A percentile compares a stretch with the other conserved stretches of the same genome.
phyloP scores from a whole-genome alignment of 2,888 invertebrate species.

The Molorchus minor region DNA sequence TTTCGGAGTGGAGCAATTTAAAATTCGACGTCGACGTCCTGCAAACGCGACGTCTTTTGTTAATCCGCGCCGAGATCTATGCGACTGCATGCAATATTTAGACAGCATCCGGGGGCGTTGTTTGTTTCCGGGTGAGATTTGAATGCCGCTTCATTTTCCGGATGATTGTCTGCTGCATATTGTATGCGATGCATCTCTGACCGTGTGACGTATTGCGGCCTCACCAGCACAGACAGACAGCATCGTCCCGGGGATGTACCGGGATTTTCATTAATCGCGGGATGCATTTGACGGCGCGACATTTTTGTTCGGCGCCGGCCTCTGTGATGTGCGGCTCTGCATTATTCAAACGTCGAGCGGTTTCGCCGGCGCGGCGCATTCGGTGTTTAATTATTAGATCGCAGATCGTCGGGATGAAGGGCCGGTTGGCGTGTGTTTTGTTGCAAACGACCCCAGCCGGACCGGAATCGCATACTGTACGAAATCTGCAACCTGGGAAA shows the following conservation, averaged over 20 bases:
- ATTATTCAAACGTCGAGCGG: constrained; percentile 22
- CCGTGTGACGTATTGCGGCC: constrained; percentile 25
- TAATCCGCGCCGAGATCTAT: constrained; percentile 27
- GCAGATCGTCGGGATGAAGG: neutral
- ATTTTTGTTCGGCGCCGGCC: constrained; percentile 2
- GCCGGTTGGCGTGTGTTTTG: neutral
- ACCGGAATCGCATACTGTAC: too few relatives aligned
- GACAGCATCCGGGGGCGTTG: constrained; percentile 29
- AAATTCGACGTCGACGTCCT: too few relatives aligned
- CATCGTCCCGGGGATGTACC: neutral
- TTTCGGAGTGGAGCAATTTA: too few relatives aligned
- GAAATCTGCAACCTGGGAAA: too few relatives aligned
- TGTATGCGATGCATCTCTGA: constrained; percentile 38
- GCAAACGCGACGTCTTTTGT: constrained; percentile 23
- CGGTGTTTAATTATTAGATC: constrained; percentile 2
- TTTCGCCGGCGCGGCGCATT: neutral
- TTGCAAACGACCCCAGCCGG: too few relatives aligned
- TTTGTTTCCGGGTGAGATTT: constrained; percentile 55
- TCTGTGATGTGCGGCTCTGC: too few relatives aligned
- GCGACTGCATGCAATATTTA: constrained; percentile 44
- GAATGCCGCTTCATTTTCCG: constrained; percentile 59
- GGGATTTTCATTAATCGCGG: constrained; percentile 26
- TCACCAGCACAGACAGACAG: constrained; percentile 1
- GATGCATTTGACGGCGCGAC: too few relatives aligned
- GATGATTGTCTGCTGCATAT: constrained; percentile 41